Base-by-base conservation (phyloP, 30 jellyfish, hydroid and myxozoan species). In the Hydra vulgaris region DNA sequence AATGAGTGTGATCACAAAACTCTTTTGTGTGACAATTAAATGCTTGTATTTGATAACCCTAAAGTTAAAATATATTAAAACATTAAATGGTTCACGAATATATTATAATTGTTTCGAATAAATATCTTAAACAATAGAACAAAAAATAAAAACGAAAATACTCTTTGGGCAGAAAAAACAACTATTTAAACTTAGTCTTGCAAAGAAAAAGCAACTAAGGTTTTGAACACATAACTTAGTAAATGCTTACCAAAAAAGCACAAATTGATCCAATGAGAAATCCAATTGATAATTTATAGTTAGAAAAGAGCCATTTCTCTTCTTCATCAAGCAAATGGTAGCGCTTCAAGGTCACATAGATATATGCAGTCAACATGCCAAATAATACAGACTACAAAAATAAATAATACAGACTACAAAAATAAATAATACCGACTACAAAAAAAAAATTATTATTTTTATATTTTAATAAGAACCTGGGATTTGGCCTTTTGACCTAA, bases 11-110 rank as follows among this genome's bases (percentile, higher is more conserved):
- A 72, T 91, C 88, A 84, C 98, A 91, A 17, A 80, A 21, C 3
- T 83, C 72, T 18, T 85, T 80, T 15, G 86, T 74, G 76, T 91
- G 94, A 81, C 98, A 91, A 19, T 83, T 90, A 79, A 91, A 91
- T 67, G 95, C 85, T 27, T 91, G 98, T 23, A 91, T 70, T n/a
- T 80, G 95, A 75, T 82, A 91, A 25, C 95, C 95, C 98, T 91
- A 76, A 26, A 79, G 84, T 18, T 17, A 40, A 78, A 80, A 74
- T 22, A 5, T 68, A 54, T 18, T 23, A n/a, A 69, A n/a, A n/a
- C n/a, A n/a, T n/a, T n/a, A n/a, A n/a, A n/a, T n/a, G n/a, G n/a
- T n/a, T n/a, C n/a, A n/a, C n/a, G n/a, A n/a, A n/a, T n/a, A n/a
- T n/a, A n/a, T n/a, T n/a, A n/a, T n/a, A 18, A 53, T 19, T 40